Base-by-base conservation (phyloP, 2,113 vertebrate species). In the Mesitornis unicolor region DNA sequence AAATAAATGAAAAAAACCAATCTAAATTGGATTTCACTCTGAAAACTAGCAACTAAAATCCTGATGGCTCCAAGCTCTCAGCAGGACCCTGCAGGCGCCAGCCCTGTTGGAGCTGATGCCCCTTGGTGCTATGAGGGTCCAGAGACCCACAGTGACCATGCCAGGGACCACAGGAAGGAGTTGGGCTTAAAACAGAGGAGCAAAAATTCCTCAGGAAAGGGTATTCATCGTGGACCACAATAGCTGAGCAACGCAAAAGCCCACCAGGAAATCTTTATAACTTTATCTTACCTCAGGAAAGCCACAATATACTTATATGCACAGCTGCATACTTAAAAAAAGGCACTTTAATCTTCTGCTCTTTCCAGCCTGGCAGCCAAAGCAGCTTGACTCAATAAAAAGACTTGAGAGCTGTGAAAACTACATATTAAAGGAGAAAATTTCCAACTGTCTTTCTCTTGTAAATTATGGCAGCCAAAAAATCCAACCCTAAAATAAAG, bases 401-500 rank as follows among this genome's bases (percentile, higher is more conserved):
- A 95, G 84, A 90, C 64, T 90, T 64, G 43, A 90, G 80, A 94
- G 80, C 76, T 92, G 74, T 87, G 90, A 94, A 96, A 92, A 93
- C 90, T 93, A 89, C 11, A 5, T 60, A 93, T 92, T 95, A 94
- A 92, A 95, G 61, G 50, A 89, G 61, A 93, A 89, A 51, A 88
- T 64, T 93, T 94, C 88, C 63, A 80, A 93, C 87, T 92, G 85
- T 86, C 93, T 95, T 74, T 88, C 71, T 90, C 64, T 84, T 68
- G 47, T 75, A 89, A 94, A 70, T 90, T 88, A 68, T 67, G 75
- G 87, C 88, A 96, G 96, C 86, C 83, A 94, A 93, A 96, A 96
- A 95, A 95, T 75, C 81, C 92, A 96, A 71, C 76, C 88, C 90
- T 95, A 92, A 94, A 93, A 96, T 94, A 94, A 96, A 95, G 88